A percentile compares a stretch with the other conserved stretches of the same genome.
phyloP scores from a whole-genome alignment of 2,113 vertebrate genomes.

The Talpa occidentalis region DNA sequence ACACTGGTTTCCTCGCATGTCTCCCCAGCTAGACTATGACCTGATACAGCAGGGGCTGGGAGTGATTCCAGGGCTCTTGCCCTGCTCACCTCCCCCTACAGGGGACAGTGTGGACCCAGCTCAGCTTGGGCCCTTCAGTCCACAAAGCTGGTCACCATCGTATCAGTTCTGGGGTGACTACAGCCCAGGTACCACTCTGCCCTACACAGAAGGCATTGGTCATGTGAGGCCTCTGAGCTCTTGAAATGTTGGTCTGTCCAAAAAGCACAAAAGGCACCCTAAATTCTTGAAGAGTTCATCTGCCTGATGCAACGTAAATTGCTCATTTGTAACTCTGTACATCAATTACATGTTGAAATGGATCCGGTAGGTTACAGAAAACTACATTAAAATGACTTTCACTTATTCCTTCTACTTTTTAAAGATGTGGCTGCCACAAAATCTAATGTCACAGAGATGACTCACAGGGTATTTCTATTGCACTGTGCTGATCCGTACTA shows the following conservation, averaged over 20 bases:
- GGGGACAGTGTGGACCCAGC: background rate
- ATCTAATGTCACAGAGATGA: background rate
- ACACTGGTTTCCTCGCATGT: background rate
- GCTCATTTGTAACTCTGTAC: background rate
- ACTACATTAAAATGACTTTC: background rate
- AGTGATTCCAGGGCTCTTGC: background rate
- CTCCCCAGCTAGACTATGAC: background rate
- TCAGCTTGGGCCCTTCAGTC: background rate
- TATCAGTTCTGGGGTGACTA: background rate
- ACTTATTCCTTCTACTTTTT: background rate
- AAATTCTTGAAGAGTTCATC: background rate
- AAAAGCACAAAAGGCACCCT: background rate
- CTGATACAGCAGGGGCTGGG: background rate
- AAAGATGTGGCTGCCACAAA: background rate
- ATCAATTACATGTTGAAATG: background rate
- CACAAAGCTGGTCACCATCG: background rate
- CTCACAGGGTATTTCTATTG: background rate
- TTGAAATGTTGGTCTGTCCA: rapidly evolving
- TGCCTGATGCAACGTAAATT: background rate
- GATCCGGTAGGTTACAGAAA: background rate
- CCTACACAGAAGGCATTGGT: background rate
- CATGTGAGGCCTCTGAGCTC: background rate
- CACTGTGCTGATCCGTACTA: too few species aligned
- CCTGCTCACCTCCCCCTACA: background rate
- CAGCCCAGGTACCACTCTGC: background rate